A percentile compares a stretch with the other conserved stretches of the same genome.
These are phyloP conservation scores for Sycophaga agraensis DNA, from an alignment of 1,140 invertebrate species.

Conservation along the genomic window DNA sequence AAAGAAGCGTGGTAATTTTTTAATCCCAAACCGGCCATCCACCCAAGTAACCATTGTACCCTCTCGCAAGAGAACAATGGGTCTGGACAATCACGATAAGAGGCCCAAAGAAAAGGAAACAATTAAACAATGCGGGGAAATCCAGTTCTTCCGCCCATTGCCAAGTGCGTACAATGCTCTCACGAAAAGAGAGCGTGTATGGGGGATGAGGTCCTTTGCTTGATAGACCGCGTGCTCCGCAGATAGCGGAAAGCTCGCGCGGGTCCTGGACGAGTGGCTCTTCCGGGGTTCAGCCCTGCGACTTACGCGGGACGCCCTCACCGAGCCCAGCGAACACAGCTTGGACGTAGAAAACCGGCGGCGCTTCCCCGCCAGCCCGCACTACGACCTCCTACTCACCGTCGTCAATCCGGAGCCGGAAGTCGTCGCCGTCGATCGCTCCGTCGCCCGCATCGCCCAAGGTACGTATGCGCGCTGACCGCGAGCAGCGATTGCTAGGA, in stretches of 20 bases:
- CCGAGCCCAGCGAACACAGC: constrained; percentile 49
- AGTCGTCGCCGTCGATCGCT: constrained; percentile 65
- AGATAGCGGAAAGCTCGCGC: constrained; percentile 44
- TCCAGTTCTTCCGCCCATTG: no score
- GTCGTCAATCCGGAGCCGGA: constrained; percentile 77
- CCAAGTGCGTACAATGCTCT: no score
- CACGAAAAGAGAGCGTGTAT: no score
- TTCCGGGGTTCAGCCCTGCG: constrained; percentile 50
- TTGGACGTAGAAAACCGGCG: constrained; percentile 52
- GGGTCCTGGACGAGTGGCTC: constrained; percentile 50
- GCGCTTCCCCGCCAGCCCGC: constrained; percentile 58
- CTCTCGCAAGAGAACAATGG: no score
- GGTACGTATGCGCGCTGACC: no score
- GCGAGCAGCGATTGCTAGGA: no score
- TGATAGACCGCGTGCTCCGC: background rate
- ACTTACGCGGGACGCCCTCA: constrained; percentile 49
- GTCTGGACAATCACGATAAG: no score
- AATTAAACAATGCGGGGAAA: no score
- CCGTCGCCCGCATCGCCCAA: background rate
- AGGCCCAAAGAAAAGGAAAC: no score
- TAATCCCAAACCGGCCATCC: no score
- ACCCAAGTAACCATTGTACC: no score
- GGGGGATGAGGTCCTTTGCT: background rate
- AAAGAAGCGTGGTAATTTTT: no score
- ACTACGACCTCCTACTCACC: constrained; percentile 77